Evolutionary conservation across 2,888 invertebrate genomes (phyloP), one percentile per base, ranked within the genome.

Genomic region (Philopedon plagiatum): DNA sequence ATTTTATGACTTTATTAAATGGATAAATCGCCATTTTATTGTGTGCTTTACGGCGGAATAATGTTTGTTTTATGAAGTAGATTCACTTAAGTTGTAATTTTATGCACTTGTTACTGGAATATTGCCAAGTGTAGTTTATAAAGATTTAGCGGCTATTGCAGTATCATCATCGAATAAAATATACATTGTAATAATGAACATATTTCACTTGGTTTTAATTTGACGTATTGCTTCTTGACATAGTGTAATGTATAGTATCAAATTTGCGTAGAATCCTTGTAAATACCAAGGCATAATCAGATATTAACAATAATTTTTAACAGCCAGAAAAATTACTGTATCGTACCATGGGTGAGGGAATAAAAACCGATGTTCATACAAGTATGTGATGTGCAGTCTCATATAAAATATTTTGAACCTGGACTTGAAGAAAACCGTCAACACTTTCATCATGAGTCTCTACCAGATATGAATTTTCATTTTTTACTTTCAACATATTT

Each of bases 1-100:
- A 41, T 60, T 68, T 67, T 68, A 60, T 62, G 49, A 7, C 51
- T 70, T 51, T 70, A 70, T 70, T 70, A 70, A 70, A 58, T 58
- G 70, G 49, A 64, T 60, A 64, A 70, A 70, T 70, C 64, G 70
- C 39, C 49, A 60, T 70, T 70, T 70, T 64, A 70, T 70, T 58
- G 64, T 57, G 60, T 64, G 64, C 58, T 70, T 70, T 70, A 70
- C 64, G 70, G 41, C 57, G 23, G 21, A 64, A 64, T 70, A 58
- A 70, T 64, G 60, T 64, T 64, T 64, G 58, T 60, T 64, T 64
- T 70, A 70, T 49, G 70, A 70, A 58, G 51, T 51, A 58, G 64
- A 70, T 70, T 65, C 32, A 57, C 65, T 65, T 65, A 65, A 65
- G 64, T 64, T 70, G 64, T 51, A 64, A 70, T 57, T 70, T 70